Percentiles rank a stretch among this genome's conserved stretches.
Evolutionary conservation across 2,113 vertebrate species (phyloP).

Genomic region (Sylvietta virens): DNA sequence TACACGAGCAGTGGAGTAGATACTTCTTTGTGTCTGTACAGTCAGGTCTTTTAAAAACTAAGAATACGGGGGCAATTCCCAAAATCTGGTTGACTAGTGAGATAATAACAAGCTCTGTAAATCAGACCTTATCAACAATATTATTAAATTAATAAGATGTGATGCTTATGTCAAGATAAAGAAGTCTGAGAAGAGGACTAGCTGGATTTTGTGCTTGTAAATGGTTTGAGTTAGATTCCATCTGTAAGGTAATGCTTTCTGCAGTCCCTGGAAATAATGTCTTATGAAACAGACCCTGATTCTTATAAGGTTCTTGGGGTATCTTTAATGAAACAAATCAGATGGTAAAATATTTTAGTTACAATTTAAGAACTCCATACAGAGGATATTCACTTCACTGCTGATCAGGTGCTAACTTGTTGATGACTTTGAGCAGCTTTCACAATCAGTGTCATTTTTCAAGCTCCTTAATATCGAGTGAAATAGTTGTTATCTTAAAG

Average conservation of each 20-base stretch:
- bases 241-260: background rate
- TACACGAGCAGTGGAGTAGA: background rate
- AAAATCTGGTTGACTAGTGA: background rate
- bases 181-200: background rate
- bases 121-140: background rate
- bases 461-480: background rate
- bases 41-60: background rate
- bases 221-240: background rate
- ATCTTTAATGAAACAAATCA: background rate
- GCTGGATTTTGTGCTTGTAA: background rate
- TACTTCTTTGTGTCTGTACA: background rate
- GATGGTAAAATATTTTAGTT: background rate
- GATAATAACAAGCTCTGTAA: background rate
- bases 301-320: background rate
- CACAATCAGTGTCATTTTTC: rapidly evolving
- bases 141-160: background rate
- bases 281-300: background rate
- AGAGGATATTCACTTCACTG: background rate
- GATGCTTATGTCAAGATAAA: background rate
- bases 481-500: background rate
- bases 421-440: background rate
- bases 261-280: background rate
- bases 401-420: background rate
- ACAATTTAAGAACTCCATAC: background rate
- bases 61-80: background rate